Evolutionary conservation across 2,888 invertebrate genomes (phyloP), one percentile per base, ranked within the genome.

Genomic region (Lutraria lutraria): DNA sequence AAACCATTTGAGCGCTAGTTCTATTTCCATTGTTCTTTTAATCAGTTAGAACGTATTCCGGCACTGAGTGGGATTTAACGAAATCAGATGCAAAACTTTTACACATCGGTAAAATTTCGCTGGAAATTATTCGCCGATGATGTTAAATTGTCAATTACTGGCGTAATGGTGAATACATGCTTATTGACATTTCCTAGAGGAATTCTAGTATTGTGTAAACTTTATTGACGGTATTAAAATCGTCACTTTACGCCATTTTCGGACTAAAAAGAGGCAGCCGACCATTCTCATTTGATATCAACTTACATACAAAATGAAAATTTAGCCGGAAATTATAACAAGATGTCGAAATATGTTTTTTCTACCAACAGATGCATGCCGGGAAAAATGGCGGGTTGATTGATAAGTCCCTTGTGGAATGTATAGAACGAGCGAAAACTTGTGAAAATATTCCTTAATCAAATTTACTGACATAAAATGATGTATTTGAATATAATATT

Each of bases 201-300:
- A 13, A 25, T 10, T 25, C 12, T 25, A 68, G 8, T 25, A 10
- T n/a, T 25, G 25, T 68, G 25, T 68, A 68, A 68, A 25, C 25
- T 68, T 68, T 68, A 68, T 68, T 68, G n/a, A n/a, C 25, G 63
- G 63, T 68, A n/a, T 68, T 68, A 68, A 68, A 68, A 25, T 68
- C 25, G 63, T 68, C 63, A 25, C 63, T 68, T 25, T 68, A 25
- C 63, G 43, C 25, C 63, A 68, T 68, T 68, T 68, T 13, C 63
- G 12, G 25, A 68, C 63, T 25, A 68, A 68, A 68, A 25, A 13
- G 25, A 68, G n/a, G 25, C 25, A 68, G 3, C 25, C 25, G 25
- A 12, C 25, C 25, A 25, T 68, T 25, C 13, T 3, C n/a, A n/a
- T n/a, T 8, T 25, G 25, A 68, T 68, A 68, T 68, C 63, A 68